phyloP scores from a whole-genome alignment of 2,888 invertebrate species.

The Ochlodes sylvanus region DNA sequence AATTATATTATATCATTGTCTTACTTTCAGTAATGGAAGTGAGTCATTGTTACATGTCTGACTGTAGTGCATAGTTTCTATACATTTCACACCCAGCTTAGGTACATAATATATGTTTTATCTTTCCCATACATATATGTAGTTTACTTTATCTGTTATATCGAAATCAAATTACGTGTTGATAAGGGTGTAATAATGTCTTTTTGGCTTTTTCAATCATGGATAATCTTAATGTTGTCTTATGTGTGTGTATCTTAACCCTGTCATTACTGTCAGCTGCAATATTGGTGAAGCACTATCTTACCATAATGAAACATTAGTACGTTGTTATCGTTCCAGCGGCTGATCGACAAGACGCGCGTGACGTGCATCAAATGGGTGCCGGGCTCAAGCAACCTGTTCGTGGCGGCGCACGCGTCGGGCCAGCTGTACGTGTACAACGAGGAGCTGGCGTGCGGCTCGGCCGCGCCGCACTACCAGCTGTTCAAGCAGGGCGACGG shows the following conservation, averaged over 20 bases:
- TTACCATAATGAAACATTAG: too few relatives aligned
- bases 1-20: too few relatives aligned
- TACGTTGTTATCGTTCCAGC: constrained; percentile 84
- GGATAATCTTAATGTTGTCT: too few relatives aligned
- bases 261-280: too few relatives aligned
- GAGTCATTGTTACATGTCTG: too few relatives aligned
- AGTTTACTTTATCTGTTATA: constrained; percentile 21
- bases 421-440: constrained; percentile 99
- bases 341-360: constrained; percentile 96
- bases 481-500: constrained; percentile 97
- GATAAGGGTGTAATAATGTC: constrained; percentile 18
- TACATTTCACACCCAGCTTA: neutral
- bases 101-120: constrained; percentile 14
- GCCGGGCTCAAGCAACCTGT: constrained; percentile 96
- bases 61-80: too few relatives aligned
- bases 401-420: constrained; percentile 97
- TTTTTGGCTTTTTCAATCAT: constrained; percentile 39
- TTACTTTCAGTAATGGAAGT: too few relatives aligned
- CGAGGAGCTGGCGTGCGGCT: constrained; percentile 96
- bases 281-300: too few relatives aligned
- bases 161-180: constrained; percentile 14
- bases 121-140: constrained; percentile 2
- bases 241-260: too few relatives aligned
- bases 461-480: constrained; percentile 96
- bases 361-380: constrained; percentile 99